Evolutionary conservation across 2,797 vertebrate species (phyloP), one percentile per base, ranked within the genome.

Genomic region (Sebastes ruberrimus): DNA sequence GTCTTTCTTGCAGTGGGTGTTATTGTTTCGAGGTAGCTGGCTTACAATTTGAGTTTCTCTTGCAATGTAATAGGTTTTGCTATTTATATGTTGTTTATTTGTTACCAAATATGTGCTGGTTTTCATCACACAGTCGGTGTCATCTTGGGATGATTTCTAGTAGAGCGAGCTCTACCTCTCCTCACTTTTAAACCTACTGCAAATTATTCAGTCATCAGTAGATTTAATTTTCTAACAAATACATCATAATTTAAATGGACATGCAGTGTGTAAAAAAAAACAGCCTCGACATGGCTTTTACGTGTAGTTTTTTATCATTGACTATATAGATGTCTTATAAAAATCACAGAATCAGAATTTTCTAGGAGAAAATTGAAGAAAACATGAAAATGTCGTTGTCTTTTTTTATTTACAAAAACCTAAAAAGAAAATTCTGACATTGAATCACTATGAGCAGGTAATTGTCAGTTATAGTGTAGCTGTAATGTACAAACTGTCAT

Each of bases 131-230:
- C 86, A 68, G 80, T 82, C 75, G 5, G 38, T 42, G 78, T 91
- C 80, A 20, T 88, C 83, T 70, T 42, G 81, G 85, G 90, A 88
- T 83, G 86, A 83, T 86, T 91, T 89, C 66, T 86, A 80, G 85
- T 93, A 89, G 91, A 93, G 89, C 91, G 80, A 96, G 94, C 96
- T 96, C 96, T 97, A 97, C 96, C 86, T 90, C 96, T 96, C 95
- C 95, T 95, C 84, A 61, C 80, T 70, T 93, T 83, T 91, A 78
- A 81, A 77, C 81, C 78, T 80, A 89, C 95, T 94, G 87, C 83
- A 89, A 82, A 93, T 94, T 89, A 86, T 82, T 76, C 73, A 86
- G 77, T 88, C 92, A 92, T 90, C 85, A 85, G 85, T 88, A 87
- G 83, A 88, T 94, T 95, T 92, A 81, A 89, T 91, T 95, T 89